phyloP scores from a whole-genome alignment of 2,797 vertebrate genomes.

The Pygocentrus nattereri region DNA sequence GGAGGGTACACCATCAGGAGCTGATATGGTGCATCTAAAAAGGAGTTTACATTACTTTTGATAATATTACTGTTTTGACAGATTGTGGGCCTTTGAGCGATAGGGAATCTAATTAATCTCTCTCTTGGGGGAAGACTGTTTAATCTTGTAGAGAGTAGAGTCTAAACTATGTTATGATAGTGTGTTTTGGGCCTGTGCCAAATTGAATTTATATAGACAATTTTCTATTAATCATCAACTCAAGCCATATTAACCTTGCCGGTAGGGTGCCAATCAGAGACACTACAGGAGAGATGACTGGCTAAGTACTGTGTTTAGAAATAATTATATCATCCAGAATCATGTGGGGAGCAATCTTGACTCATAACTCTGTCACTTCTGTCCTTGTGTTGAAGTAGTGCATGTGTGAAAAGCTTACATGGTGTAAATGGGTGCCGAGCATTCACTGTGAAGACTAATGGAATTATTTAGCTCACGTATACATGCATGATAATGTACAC shows the following conservation, averaged over 20 bases:
- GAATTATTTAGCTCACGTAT: background rate
- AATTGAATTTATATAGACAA: constrained; percentile 63
- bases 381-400: background rate
- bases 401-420: constrained; percentile 4
- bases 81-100: background rate
- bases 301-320: constrained; percentile 54
- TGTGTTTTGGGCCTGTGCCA: constrained; percentile 56
- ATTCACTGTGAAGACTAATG: background rate
- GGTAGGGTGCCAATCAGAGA: constrained; percentile 60
- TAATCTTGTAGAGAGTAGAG: constrained; percentile 37
- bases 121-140: constrained; percentile 32
- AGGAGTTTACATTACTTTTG: background rate
- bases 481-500: background rate
- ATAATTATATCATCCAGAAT: constrained; percentile 50
- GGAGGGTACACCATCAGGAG: too few relatives aligned
- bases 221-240: constrained; percentile 62
- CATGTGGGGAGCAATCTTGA: constrained; percentile 31
- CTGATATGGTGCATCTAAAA: too few relatives aligned
- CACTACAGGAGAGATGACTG: constrained; percentile 48
- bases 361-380: constrained; percentile 16
- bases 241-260: constrained; percentile 58
- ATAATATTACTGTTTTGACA: background rate
- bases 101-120: constrained; percentile 12
- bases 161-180: constrained; percentile 15
- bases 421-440: background rate